Evolutionary conservation across 2,888 invertebrate genomes (phyloP).

Genomic region (Cosmia trapezina): DNA sequence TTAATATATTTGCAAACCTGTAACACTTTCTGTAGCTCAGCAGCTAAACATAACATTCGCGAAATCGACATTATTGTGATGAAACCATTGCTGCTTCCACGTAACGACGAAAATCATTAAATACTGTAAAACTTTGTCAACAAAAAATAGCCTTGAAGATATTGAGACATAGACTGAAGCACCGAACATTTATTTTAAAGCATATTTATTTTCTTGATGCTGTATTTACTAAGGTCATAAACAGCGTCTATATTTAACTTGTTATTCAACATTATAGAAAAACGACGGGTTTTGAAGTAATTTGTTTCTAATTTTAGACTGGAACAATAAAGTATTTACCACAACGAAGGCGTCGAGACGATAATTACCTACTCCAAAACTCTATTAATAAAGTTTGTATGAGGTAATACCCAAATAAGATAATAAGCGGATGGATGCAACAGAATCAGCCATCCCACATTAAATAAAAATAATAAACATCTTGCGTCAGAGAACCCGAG

Average conservation of each 20-base stretch:
- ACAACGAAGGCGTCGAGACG: neutral
- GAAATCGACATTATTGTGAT: neutral
- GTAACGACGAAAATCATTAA: slow-evolving; percentile 2
- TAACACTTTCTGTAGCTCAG: neutral
- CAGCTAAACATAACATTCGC: neutral
- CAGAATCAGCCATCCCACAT: neutral
- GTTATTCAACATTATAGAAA: neutral
- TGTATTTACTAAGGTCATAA: neutral
- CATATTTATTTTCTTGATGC: neutral
- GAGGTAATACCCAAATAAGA: neutral
- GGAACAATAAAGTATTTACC: neutral
- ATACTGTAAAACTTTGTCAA: neutral
- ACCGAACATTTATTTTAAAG: neutral
- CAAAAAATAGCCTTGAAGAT: slow-evolving; percentile 30
- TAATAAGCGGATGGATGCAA: neutral
- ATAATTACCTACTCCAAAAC: neutral
- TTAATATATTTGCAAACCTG: neutral
- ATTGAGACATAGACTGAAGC: slow-evolving; percentile 8
- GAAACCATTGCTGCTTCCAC: neutral
- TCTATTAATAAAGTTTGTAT: slow-evolving; percentile 7
- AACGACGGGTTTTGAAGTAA: neutral
- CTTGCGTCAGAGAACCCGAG: slow-evolving; percentile 36
- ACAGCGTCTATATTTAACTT: neutral
- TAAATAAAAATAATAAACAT: slow-evolving; percentile 6
- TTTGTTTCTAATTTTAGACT: slow-evolving; percentile 23